Evolutionary conservation across 2,888 invertebrate genomes (phyloP).

Genomic region (Oeneis ivallda): DNA sequence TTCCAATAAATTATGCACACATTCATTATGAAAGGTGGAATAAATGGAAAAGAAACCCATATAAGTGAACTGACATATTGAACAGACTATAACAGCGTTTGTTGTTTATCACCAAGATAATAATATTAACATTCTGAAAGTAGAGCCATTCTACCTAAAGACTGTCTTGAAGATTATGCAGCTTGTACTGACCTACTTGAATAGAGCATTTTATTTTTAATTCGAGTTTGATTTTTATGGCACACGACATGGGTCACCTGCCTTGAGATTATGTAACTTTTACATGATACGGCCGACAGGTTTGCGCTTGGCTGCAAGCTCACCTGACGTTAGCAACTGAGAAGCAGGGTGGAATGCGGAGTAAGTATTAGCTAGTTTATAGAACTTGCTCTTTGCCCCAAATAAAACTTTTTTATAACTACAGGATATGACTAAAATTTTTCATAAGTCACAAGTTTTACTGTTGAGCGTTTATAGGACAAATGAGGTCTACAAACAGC

Average conservation of each 20-base stretch:
- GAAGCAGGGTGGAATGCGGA: neutral
- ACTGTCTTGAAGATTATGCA: neutral
- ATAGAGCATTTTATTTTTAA: constrained; percentile 1
- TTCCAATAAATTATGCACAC: too few species aligned
- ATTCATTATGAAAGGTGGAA: too few species aligned
- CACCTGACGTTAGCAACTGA: neutral
- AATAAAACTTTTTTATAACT: too few species aligned
- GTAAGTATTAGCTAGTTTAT: neutral
- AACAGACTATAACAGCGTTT: too few species aligned
- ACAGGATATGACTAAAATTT: too few species aligned
- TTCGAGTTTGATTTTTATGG: constrained; percentile 11
- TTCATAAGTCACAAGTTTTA: too few species aligned
- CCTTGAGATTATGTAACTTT: constrained; percentile 7
- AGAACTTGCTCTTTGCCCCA: neutral
- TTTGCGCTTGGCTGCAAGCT: neutral
- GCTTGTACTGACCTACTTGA: neutral
- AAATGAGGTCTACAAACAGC: too few species aligned
- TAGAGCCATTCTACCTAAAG: neutral
- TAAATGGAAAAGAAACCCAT: too few species aligned
- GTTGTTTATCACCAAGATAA: too few species aligned
- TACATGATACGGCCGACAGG: neutral
- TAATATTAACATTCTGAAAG: too few species aligned
- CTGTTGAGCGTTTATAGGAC: too few species aligned
- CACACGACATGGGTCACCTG: constrained; percentile 5
- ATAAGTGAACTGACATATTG: too few species aligned